Conservation (phyloP, 2,797 vertebrate genomes). For the Otus scops region DNA sequence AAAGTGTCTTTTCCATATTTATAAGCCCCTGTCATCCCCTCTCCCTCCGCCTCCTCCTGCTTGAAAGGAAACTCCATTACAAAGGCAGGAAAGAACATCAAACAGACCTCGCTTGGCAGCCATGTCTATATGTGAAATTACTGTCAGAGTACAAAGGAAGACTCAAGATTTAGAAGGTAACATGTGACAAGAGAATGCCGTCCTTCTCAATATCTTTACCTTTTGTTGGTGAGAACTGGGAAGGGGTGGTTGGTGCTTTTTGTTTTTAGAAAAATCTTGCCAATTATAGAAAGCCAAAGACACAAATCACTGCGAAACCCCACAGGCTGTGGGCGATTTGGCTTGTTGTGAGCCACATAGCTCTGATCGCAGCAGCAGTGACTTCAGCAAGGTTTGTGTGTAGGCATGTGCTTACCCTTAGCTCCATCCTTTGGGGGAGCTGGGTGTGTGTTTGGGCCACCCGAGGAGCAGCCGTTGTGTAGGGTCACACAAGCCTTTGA, state of each 20-base stretch:
- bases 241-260: background rate
- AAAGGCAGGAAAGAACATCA: slow-evolving; percentile 85
- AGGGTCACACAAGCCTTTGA: background rate
- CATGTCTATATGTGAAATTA: slow-evolving; percentile 62
- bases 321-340: rapidly evolving
- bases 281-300: slow-evolving; percentile 21
- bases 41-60: slow-evolving; percentile 59
- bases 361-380: background rate
- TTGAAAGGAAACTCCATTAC: slow-evolving; percentile 77
- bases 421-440: background rate
- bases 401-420: rapidly evolving
- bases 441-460: background rate
- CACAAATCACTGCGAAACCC: background rate
- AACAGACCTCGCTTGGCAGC: slow-evolving; percentile 74
- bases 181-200: slow-evolving; percentile 25
- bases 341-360: background rate
- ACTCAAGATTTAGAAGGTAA: slow-evolving; percentile 69
- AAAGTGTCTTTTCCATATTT: slow-evolving; percentile 72
- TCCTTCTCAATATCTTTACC: slow-evolving; percentile 57
- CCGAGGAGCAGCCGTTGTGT: background rate
- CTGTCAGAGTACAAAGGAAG: slow-evolving; percentile 81
- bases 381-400: background rate
- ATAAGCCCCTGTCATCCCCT: slow-evolving; percentile 60
- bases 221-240: slow-evolving; percentile 51
- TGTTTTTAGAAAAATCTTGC: background rate